These are phyloP conservation scores for Darevskia nairensis DNA, from an alignment of 2,797 vertebrate genomes.

Conservation along the genomic window DNA sequence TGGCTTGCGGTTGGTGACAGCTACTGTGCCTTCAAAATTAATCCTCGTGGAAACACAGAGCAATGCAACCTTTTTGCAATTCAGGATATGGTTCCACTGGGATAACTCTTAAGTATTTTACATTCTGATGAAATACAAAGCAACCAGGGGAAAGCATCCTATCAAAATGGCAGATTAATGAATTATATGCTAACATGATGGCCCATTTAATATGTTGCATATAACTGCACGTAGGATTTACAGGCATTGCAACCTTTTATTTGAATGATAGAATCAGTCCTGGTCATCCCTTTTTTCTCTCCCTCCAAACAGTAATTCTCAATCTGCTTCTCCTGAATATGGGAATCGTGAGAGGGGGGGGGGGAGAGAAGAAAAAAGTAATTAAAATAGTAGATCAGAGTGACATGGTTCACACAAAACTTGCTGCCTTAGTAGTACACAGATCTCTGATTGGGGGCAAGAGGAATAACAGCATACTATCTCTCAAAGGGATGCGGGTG, in stretches of 20 bases:
- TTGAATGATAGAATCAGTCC: slow-evolving; percentile 40
- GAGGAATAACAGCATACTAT: background rate
- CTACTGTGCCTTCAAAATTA: background rate
- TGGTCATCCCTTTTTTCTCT: slow-evolving; percentile 54
- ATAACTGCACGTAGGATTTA: slow-evolving; percentile 50
- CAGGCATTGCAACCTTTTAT: slow-evolving; percentile 60
- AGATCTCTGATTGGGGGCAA: accelerated
- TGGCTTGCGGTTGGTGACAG: background rate
- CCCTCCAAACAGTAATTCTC: slow-evolving; percentile 50
- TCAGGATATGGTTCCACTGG: slow-evolving; percentile 24
- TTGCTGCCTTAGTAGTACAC: slow-evolving; percentile 22
- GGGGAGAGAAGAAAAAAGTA: background rate
- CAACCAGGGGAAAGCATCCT: background rate
- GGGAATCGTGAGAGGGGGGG: slow-evolving; percentile 12
- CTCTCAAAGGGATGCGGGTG: too few relatives aligned
- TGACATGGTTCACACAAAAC: slow-evolving; percentile 46
- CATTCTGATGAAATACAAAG: slow-evolving; percentile 19
- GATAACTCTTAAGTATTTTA: slow-evolving; percentile 29
- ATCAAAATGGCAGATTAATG: slow-evolving; percentile 23
- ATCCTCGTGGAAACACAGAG: background rate
- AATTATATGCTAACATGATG: slow-evolving; percentile 42
- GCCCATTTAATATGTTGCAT: slow-evolving; percentile 44
- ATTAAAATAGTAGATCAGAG: slow-evolving; percentile 28
- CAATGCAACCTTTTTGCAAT: slow-evolving; percentile 17
- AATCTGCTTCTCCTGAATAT: slow-evolving; percentile 49